Percentiles rank a stretch among this genome's conserved stretches.
Conservation (phyloP, 2,113 vertebrate genomes). For the Calyptomena viridis region DNA sequence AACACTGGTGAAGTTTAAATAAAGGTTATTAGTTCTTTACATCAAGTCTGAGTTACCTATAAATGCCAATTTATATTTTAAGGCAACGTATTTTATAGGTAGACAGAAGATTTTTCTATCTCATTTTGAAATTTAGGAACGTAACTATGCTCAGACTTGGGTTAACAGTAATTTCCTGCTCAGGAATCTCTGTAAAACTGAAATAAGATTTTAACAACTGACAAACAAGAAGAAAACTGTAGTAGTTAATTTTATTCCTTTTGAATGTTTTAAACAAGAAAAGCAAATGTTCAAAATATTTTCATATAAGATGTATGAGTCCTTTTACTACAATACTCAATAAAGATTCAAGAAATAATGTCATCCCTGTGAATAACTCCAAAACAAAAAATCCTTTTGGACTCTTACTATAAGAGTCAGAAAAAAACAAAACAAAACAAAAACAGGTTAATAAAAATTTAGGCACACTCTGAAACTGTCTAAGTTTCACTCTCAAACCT, state of each 20-base stretch:
- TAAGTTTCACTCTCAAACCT: no score
- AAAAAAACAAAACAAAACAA: not conserved
- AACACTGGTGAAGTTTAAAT: not conserved
- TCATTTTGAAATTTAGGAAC: not conserved
- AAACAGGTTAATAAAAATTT: not conserved
- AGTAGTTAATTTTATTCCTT: not conserved
- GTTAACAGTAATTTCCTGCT: not conserved
- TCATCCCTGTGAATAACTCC: not conserved
- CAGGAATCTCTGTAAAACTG: not conserved
- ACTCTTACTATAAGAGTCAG: not conserved
- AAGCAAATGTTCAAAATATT: not conserved
- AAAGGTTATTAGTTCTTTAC: not conserved
- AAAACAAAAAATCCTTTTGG: not conserved
- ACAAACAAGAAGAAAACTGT: not conserved
- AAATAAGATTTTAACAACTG: not conserved
- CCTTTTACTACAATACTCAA: not conserved
- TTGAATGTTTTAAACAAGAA: not conserved
- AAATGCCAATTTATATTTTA: not conserved
- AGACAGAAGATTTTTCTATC: not conserved
- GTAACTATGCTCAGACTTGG: not conserved
- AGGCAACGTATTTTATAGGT: not conserved
- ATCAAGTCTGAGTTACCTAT: not conserved
- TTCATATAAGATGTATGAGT: not conserved
- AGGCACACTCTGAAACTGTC: not conserved
- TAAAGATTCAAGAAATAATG: not conserved